phyloP scores from a whole-genome alignment of 2,113 vertebrate genomes.

The Halcyon senegalensis region DNA sequence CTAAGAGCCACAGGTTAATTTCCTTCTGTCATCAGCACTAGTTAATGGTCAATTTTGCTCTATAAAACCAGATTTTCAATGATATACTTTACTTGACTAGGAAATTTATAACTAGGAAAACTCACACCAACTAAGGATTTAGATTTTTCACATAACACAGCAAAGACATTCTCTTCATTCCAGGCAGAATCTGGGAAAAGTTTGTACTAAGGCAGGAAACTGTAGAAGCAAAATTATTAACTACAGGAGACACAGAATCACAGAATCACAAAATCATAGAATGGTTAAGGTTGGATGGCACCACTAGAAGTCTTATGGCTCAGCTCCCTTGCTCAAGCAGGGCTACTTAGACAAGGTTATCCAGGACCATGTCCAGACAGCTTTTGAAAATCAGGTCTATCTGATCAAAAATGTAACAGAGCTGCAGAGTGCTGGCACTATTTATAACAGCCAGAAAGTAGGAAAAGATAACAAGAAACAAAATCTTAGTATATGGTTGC shows the following conservation, averaged over 20 bases:
- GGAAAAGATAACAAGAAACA: not conserved
- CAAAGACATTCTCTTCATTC: not conserved
- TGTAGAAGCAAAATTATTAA: not conserved
- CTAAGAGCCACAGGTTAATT: not conserved
- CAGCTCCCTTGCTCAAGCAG: not conserved
- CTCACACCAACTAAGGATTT: not conserved
- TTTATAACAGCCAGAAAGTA: not conserved
- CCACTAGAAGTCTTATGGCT: rapidly evolving
- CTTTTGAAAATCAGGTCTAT: not conserved
- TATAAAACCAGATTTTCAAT: not conserved
- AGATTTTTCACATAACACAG: not conserved
- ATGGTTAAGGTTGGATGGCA: not conserved
- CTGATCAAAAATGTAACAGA: not conserved
- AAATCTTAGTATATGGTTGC: not conserved
- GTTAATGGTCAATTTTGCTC: not conserved
- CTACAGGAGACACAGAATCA: not conserved
- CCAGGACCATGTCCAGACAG: not conserved
- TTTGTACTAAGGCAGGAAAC: not conserved
- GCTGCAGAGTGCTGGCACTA: not conserved
- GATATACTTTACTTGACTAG: not conserved
- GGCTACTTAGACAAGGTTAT: not conserved
- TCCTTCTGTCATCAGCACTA: not conserved
- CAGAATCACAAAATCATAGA: not conserved
- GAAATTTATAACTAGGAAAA: not conserved
- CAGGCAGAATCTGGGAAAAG: not conserved